A percentile compares a stretch with the other conserved stretches of the same genome.
Evolutionary conservation across 2,888 invertebrate genomes (phyloP).

Genomic region (Drepana falcataria): DNA sequence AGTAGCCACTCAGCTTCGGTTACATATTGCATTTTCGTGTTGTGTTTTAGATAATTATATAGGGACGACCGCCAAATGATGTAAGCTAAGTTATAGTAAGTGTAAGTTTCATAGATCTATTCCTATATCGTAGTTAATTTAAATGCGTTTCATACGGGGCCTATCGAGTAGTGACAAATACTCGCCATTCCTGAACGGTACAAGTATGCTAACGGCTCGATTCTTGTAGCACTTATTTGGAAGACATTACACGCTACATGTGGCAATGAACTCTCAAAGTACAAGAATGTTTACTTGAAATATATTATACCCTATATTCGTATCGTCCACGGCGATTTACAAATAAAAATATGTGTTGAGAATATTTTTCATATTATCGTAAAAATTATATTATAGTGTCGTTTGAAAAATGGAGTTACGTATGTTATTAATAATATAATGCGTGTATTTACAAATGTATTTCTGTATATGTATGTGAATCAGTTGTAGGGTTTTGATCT

Average conservation of each 20-base stretch:
- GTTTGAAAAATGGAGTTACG: background rate
- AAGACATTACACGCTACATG: no score
- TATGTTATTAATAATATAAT: background rate
- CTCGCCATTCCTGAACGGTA: no score
- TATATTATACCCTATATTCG: no score
- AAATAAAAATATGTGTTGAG: no score
- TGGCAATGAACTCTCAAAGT: no score
- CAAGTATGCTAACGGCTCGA: no score
- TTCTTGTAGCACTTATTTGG: no score
- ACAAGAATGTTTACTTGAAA: no score
- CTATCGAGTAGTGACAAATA: background rate
- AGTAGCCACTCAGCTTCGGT: slow-evolving; percentile 27
- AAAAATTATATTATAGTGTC: no score
- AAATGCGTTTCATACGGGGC: no score
- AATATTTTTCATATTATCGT: no score
- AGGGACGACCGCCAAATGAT: slow-evolving; percentile 14
- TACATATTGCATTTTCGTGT: slow-evolving; percentile 22
- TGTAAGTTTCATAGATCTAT: background rate
- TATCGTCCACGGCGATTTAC: no score
- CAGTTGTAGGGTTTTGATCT: slow-evolving; percentile 18
- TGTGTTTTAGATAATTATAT: slow-evolving; percentile 15
- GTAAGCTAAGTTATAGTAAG: slow-evolving; percentile 8
- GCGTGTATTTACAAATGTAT: background rate
- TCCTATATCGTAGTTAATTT: background rate
- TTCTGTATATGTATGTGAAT: background rate